phyloP scores from a whole-genome alignment of 2,797 vertebrate species.

The Chiloscyllium punctatum region DNA sequence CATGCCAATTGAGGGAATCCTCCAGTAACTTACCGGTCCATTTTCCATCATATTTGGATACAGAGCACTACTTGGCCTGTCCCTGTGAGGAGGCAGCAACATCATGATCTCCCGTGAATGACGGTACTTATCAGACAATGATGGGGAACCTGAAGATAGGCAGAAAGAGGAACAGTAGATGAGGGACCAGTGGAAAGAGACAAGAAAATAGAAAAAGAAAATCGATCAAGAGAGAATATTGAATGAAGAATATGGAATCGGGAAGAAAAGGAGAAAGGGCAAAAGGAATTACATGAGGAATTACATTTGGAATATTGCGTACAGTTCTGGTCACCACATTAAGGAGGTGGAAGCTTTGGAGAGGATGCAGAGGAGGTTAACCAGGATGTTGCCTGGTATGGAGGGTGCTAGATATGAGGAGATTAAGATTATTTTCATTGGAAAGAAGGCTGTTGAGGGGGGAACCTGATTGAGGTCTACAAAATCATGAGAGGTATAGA shows the following conservation, averaged over 20 bases:
- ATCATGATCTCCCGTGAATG: conserved; percentile 92
- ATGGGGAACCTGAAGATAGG: conserved; percentile 78
- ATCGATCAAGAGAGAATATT: background rate
- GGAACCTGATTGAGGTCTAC: no score
- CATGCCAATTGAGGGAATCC: background rate
- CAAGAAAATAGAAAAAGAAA: background rate
- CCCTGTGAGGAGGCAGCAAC: conserved; percentile 82
- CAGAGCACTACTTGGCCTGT: conserved; percentile 89
- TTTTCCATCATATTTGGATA: conserved; percentile 86
- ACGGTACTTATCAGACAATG: conserved; percentile 93
- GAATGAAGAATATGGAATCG: background rate
- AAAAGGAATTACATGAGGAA: no score
- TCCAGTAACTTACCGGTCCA: conserved; percentile 69
- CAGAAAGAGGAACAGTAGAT: background rate
- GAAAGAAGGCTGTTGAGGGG: no score
- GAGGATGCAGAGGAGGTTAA: no score
- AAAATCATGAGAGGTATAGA: no score
- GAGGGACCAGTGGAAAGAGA: background rate
- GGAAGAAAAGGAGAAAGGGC: background rate
- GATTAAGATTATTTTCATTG: no score
- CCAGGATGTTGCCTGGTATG: no score
- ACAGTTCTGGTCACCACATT: no score
- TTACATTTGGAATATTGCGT: no score
- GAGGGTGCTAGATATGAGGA: no score
- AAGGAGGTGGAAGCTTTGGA: no score